Evolutionary conservation across 2,888 invertebrate genomes (phyloP).

Genomic region (Choreutis nemorana): DNA sequence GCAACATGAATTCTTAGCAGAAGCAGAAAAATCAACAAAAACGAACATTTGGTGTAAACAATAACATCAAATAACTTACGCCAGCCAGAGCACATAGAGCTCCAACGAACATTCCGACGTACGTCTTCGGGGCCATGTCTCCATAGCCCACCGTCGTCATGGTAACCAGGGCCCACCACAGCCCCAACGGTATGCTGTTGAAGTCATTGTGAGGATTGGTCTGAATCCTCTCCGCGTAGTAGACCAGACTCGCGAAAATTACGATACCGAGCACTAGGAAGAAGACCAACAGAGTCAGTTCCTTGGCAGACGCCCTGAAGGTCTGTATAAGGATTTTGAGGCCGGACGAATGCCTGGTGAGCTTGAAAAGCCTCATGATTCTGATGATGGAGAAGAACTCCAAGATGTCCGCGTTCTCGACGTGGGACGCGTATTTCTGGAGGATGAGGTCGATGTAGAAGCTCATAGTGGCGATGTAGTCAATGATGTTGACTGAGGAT

Average conservation of each 20-base stretch:
- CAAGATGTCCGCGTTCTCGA: conserved; percentile 94
- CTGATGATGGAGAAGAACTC: conserved; percentile 98
- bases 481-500: conserved; percentile 98
- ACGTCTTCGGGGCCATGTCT: conserved; percentile 98
- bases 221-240: conserved; percentile 97
- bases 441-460: conserved; percentile 96
- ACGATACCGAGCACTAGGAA: conserved; percentile 98
- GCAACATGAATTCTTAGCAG: too few relatives aligned
- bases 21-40: too few relatives aligned
- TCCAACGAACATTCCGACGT: conserved; percentile 98
- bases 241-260: conserved; percentile 97
- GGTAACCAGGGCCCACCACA: conserved; percentile 99
- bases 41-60: too few relatives aligned
- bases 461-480: conserved; percentile 97
- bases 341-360: conserved; percentile 96
- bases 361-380: conserved; percentile 96
- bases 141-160: conserved; percentile 99
- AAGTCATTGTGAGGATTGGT: conserved; percentile 97
- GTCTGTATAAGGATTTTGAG: conserved; percentile 98
- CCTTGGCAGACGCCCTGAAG: conserved; percentile 96
- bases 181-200: conserved; percentile 95
- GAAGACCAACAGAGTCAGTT: conserved; percentile 94
- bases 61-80: conserved; percentile 71
- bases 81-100: conserved; percentile 98
- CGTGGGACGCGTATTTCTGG: conserved; percentile 87